These are phyloP conservation scores for Hymenochirus boettgeri DNA, from an alignment of 2,113 vertebrate species.

Conservation along the genomic window DNA sequence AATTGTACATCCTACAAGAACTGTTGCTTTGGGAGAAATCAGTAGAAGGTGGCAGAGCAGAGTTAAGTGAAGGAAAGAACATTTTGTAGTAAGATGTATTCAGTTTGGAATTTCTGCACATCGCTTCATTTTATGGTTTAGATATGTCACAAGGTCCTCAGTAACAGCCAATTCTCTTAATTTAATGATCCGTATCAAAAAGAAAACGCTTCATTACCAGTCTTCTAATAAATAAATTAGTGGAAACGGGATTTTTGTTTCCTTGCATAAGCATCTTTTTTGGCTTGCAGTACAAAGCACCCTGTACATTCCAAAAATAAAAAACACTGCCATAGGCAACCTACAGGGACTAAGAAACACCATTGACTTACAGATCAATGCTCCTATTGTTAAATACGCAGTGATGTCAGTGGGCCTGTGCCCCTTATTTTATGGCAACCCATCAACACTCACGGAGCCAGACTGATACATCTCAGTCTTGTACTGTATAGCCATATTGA, in stretches of 20 bases:
- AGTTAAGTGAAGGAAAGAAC: constrained; percentile 1
- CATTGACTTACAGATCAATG: too few species aligned
- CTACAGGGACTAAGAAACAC: background rate
- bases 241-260: constrained; percentile 8
- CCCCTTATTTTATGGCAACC: too few species aligned
- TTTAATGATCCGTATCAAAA: constrained; percentile 24
- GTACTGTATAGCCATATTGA: too few species aligned
- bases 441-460: too few species aligned
- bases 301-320: background rate
- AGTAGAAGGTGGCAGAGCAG: too few species aligned
- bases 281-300: background rate
- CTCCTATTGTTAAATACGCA: too few species aligned
- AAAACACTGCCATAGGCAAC: background rate
- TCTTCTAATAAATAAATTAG: constrained; percentile 13
- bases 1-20: too few species aligned
- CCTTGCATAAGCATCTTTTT: background rate
- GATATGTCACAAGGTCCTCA: constrained; percentile 17
- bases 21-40: too few species aligned
- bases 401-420: too few species aligned
- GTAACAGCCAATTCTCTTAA: constrained; percentile 19
- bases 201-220: constrained; percentile 11
- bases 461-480: too few species aligned
- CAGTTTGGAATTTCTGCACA: constrained; percentile 10
- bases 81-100: constrained; percentile 21
- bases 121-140: constrained; percentile 18